phyloP scores from a whole-genome alignment of 2,888 invertebrate genomes.

The Cheilosia grossa region DNA sequence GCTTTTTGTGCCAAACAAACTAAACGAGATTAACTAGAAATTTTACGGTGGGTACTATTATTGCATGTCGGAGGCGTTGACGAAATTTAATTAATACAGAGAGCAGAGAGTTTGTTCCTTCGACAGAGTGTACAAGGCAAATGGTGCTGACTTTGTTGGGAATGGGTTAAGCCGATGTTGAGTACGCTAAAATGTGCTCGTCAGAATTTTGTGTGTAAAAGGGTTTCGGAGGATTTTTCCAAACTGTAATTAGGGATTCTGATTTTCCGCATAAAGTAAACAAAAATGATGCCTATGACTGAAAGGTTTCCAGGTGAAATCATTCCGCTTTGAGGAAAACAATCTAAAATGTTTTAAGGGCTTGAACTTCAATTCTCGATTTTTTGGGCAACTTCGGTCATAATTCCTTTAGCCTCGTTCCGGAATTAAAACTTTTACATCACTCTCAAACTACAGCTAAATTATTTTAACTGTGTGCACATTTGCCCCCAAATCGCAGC shows the following conservation, averaged over 20 bases:
- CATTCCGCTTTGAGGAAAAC: too few relatives aligned
- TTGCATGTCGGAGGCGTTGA: conserved; percentile 78
- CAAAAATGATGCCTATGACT: not conserved
- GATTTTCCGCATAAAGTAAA: not conserved
- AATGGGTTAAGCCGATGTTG: conserved; percentile 21
- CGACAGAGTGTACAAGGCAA: not conserved
- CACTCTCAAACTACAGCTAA: too few relatives aligned
- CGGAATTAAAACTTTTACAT: too few relatives aligned
- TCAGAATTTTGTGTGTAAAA: not conserved
- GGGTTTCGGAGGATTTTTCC: not conserved
- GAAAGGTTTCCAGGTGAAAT: too few relatives aligned
- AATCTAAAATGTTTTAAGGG: too few relatives aligned
- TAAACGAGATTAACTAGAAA: conserved; percentile 66
- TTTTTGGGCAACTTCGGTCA: too few relatives aligned
- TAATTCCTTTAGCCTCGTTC: too few relatives aligned
- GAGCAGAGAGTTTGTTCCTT: not conserved
- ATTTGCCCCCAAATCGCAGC: too few relatives aligned
- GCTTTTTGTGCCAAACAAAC: conserved; percentile 32
- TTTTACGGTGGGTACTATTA: conserved; percentile 67
- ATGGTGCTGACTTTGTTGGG: not conserved
- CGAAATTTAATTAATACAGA: conserved; percentile 80
- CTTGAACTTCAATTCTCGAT: too few relatives aligned
- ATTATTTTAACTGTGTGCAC: too few relatives aligned
- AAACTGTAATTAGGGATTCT: not conserved
- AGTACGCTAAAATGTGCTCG: conserved; percentile 11